These are phyloP conservation scores for Oceanodroma leucorhoa DNA, from an alignment of 2,797 vertebrate species.

Conservation along the genomic window DNA sequence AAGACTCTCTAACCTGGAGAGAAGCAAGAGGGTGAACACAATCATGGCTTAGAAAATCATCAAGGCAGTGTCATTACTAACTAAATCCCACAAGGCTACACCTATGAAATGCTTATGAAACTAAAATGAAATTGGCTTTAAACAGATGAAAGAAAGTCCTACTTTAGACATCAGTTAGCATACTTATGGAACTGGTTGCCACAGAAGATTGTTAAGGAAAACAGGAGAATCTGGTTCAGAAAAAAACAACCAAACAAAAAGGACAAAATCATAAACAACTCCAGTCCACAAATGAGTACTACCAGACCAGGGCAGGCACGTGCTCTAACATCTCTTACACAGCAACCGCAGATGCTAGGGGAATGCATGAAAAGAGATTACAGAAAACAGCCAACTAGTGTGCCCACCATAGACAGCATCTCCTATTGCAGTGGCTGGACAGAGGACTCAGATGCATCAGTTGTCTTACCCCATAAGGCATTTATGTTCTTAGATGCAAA, in stretches of 20 bases:
- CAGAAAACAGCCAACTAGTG: not conserved
- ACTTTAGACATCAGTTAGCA: not conserved
- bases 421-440: not conserved
- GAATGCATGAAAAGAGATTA: not conserved
- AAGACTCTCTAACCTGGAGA: not conserved
- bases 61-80: not conserved
- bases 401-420: not conserved
- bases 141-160: not conserved
- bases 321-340: not conserved
- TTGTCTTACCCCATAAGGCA: accelerated
- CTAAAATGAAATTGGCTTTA: not conserved
- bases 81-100: not conserved
- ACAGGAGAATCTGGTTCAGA: not conserved
- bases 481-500: not conserved
- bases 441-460: not conserved
- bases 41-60: not conserved
- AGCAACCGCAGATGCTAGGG: not conserved
- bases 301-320: not conserved
- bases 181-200: not conserved
- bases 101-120: not conserved
- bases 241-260: not conserved
- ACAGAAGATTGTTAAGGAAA: not conserved
- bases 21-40: not conserved
- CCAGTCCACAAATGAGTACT: not conserved
- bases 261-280: not conserved